Percentiles rank a stretch among this genome's conserved stretches.
These are phyloP conservation scores for Drosophila baimaii DNA, from an alignment of 1,140 invertebrate species.

Conservation along the genomic window DNA sequence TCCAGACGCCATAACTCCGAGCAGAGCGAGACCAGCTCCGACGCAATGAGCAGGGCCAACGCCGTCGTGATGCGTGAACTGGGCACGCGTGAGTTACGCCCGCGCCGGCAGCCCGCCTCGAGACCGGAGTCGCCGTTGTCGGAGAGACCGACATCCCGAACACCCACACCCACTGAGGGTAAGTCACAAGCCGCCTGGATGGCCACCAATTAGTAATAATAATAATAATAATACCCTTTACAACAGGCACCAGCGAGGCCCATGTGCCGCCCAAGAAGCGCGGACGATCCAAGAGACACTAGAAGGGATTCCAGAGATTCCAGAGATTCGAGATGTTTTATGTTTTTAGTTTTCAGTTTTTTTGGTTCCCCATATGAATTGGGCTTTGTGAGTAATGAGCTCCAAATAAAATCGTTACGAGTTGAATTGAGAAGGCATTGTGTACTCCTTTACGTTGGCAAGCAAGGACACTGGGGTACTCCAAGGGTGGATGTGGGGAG, in stretches of 20 bases:
- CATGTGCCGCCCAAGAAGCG: slow-evolving; percentile 59
- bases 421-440: slow-evolving; percentile 1
- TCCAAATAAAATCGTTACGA: slow-evolving; percentile 18
- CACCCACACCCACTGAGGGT: slow-evolving; percentile 18
- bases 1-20: not conserved
- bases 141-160: not conserved
- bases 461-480: too few species aligned
- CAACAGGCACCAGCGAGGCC: slow-evolving; percentile 19
- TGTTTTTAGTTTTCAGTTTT: too few species aligned
- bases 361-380: too few species aligned
- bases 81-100: slow-evolving; percentile 20
- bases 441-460: too few species aligned
- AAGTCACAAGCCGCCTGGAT: not conserved
- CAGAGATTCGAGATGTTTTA: too few species aligned
- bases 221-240: not conserved
- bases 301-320: too few species aligned
- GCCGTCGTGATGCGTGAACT: too few species aligned
- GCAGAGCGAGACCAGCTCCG: slow-evolving; percentile 5
- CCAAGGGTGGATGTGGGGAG: too few species aligned
- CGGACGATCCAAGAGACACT: slow-evolving; percentile 17
- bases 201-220: not conserved
- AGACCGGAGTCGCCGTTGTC: not conserved
- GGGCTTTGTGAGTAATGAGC: not conserved
- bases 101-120: not conserved
- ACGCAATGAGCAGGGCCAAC: too few species aligned